These are phyloP conservation scores for Notiomystis cincta DNA, from an alignment of 2,113 vertebrate genomes.

Conservation along the genomic window DNA sequence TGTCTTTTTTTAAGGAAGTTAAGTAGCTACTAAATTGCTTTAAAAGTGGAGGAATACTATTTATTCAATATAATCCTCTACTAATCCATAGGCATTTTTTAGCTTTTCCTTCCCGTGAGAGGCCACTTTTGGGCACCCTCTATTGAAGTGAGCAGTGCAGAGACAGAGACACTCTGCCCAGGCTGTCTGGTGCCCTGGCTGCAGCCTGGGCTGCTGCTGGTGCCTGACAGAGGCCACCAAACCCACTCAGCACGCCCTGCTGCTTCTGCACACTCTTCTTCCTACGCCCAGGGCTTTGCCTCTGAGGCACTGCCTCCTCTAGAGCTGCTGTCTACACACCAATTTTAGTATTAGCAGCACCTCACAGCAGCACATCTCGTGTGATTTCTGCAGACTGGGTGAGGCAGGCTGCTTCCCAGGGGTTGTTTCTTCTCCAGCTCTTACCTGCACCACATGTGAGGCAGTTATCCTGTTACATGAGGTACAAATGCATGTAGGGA, in stretches of 20 bases:
- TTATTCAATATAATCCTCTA: background rate
- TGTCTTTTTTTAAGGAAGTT: background rate
- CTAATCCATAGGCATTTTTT: background rate
- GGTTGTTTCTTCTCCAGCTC: background rate
- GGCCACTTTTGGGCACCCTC: background rate
- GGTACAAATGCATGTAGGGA: rapidly evolving
- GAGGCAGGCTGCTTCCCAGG: background rate
- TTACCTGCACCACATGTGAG: rapidly evolving
- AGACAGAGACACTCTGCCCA: background rate
- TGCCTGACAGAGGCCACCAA: background rate
- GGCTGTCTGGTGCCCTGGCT: background rate
- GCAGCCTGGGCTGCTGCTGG: rapidly evolving
- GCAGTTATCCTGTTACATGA: too few relatives aligned
- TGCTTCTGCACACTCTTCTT: background rate
- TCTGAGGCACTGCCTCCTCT: background rate
- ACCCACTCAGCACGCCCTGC: rapidly evolving
- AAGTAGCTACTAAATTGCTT: background rate
- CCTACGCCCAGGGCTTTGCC: rapidly evolving
- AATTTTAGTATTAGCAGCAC: background rate
- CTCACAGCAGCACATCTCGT: background rate
- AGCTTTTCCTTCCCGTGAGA: background rate
- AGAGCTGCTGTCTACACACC: background rate
- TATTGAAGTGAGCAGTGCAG: rapidly evolving
- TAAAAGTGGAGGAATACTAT: background rate
- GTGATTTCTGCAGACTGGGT: background rate